Base-by-base conservation (phyloP, 2,113 vertebrate species). In the Crotophaga sulcirostris region DNA sequence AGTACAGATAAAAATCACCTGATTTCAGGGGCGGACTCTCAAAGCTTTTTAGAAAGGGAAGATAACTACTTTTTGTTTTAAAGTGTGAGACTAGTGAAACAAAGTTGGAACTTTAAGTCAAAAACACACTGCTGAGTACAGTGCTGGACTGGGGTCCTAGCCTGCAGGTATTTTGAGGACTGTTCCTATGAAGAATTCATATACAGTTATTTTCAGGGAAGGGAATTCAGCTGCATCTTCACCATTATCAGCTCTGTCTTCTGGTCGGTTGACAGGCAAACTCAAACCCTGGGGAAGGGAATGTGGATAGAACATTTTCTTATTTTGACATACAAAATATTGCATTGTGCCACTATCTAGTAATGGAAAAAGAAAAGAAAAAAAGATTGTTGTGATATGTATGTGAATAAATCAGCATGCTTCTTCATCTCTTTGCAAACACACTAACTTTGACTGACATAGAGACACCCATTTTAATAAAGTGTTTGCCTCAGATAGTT, bases 311-410 rank as follows among this genome's bases (percentile, higher is more conserved):
- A 94, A 82, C 58, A 73, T 90, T 93, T 92, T 93, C 93, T 89
- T 87, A 75, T 84, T 94, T 36, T 94, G 96, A 90, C 88, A 62
- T 72, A 78, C 52, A 87, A 93, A 87, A 87, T 87, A 92, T 90
- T 95, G 93, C 68, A 45, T 64, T 59, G 56, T 66, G n/a, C 36
- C 36, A 12, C 80, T 87, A n/a, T 16, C 88, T 87, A 55, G 73
- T 31, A 75, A 79, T 16, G 17, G 84, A 25, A 83, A 74, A 89
- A 78, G 62, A 59, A 74, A 75, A 74, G 68, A 28, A 68, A 82
- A 76, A 40, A 33, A 79, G 79, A 64, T 90, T 84, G 60, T 75
- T 94, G 64, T 87, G 90, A 72, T 90, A 25, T 59, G 36, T 69
- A 80, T 62, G 56, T 58, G 93, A 90, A 89, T 89, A 91, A 90